Conservation (phyloP, 2,888 invertebrate genomes). For the Herminia tarsipennalis region DNA sequence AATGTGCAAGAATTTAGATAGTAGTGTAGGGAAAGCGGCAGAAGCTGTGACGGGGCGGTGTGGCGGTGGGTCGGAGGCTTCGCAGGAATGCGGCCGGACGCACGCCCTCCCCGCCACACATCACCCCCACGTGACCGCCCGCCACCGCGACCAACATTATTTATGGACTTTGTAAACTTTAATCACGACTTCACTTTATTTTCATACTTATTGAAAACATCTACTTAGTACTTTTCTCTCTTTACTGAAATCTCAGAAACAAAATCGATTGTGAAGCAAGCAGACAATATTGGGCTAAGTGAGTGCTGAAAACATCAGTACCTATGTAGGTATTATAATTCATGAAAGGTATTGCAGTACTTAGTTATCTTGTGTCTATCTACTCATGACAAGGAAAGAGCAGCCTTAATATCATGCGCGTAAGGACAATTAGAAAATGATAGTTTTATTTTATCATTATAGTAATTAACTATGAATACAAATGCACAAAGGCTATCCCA, state of each 20-base stretch:
- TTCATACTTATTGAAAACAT: slow-evolving; percentile 8
- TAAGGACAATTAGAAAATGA: too few relatives aligned
- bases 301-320: too few relatives aligned
- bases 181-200: slow-evolving; percentile 37
- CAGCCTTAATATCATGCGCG: too few relatives aligned
- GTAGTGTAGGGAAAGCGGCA: slow-evolving; percentile 64
- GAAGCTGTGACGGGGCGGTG: slow-evolving; percentile 43
- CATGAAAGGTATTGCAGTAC: too few relatives aligned
- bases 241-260: background rate
- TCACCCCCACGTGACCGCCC: slow-evolving; percentile 20
- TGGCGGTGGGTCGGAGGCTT: slow-evolving; percentile 69
- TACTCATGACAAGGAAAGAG: too few relatives aligned
- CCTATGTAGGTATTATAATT: too few relatives aligned
- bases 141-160: slow-evolving; percentile 35
- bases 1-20: slow-evolving; percentile 51
- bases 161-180: slow-evolving; percentile 41
- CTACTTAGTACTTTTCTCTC: background rate
- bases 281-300: too few relatives aligned
- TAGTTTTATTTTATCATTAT: too few relatives aligned
- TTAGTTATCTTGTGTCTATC: too few relatives aligned
- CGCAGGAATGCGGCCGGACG: slow-evolving; percentile 80
- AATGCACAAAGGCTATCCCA: too few relatives aligned
- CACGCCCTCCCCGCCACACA: slow-evolving; percentile 31
- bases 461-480: too few relatives aligned
- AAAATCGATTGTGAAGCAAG: background rate